These are phyloP conservation scores for Cephus spinipes DNA, from an alignment of 2,888 invertebrate genomes.

Conservation along the genomic window DNA sequence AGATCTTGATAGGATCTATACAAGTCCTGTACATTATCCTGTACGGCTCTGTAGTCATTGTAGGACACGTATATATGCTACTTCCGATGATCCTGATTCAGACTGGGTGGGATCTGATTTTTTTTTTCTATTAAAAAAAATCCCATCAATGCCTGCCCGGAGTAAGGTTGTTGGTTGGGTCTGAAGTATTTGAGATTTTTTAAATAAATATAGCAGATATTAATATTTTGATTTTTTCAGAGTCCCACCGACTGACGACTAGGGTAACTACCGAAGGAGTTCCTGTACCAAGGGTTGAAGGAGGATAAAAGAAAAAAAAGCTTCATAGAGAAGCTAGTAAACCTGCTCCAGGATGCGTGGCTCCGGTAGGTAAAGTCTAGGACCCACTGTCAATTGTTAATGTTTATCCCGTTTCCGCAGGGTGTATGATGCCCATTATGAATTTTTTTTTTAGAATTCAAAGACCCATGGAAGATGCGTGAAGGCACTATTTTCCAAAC, in stretches of 20 bases:
- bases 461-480: not conserved
- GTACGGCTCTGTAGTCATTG: not conserved
- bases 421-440: not conserved
- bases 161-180: not conserved
- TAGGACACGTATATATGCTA: not conserved
- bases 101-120: not conserved
- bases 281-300: not conserved
- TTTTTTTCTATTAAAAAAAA: not conserved
- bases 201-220: not conserved
- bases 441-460: not conserved
- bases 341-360: not conserved
- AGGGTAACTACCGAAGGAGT: not conserved
- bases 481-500: slow-evolving; percentile 44
- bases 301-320: not conserved
- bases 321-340: not conserved
- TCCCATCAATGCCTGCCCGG: not conserved
- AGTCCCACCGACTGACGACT: no score
- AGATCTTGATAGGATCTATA: not conserved
- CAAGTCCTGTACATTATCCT: not conserved
- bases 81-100: not conserved
- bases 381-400: not conserved
- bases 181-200: not conserved
- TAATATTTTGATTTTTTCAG: not conserved
- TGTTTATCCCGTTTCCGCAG: not conserved
- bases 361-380: not conserved